Evolutionary conservation across 1,140 invertebrate genomes (phyloP), one percentile per base, ranked within the genome.

Genomic region (Ctenoplectra terminalis): DNA sequence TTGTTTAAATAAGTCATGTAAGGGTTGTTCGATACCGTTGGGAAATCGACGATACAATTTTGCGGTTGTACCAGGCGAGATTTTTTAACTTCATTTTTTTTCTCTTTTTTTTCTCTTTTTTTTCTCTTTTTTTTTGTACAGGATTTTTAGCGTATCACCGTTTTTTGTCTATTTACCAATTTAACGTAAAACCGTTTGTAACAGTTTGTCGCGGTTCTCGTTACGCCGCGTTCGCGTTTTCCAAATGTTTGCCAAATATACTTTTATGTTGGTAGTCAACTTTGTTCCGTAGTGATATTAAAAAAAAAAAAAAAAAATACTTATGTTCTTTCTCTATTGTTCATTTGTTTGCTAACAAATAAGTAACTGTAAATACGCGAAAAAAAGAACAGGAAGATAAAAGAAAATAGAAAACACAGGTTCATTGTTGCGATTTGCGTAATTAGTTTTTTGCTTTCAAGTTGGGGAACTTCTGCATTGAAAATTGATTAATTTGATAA

Each of bases 201-300:
- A 60, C 43, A 23, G 15, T 23, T n/a, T 37, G 43, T 29, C 66
- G 40, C 48, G 50, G 46, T 56, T 34, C 50, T 63, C 60, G 23
- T 63, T n/a, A n/a, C 60, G 23, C 7, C 23, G 34, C 34, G 34
- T 63, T 15, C 34, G 17, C 64, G 50, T 70, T 75, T 67, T 37
- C 20, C 40, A 58, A 69, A 69, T 58, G 23, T 77, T 77, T 69
- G 26, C 20, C 52, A 56, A 60, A 69, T 43, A 48, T 26, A 43
- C 54, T 76, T 40, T 31, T 29, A 15, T 1, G 26, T 40, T 56
- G 20, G 26, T 23, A 29, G 20, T 58, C 61, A 13, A 34, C 23
- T 56, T 5, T 43, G n/a, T n/a, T 17, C 7, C 31, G 9, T 0
- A 37, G 52, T 70, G 54, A 78, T 60, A 48, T 60, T 78, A 37